Percentiles rank a stretch among this genome's conserved stretches.
Conservation (phyloP, 2,888 invertebrate species). For the Xestia ashworthii region DNA sequence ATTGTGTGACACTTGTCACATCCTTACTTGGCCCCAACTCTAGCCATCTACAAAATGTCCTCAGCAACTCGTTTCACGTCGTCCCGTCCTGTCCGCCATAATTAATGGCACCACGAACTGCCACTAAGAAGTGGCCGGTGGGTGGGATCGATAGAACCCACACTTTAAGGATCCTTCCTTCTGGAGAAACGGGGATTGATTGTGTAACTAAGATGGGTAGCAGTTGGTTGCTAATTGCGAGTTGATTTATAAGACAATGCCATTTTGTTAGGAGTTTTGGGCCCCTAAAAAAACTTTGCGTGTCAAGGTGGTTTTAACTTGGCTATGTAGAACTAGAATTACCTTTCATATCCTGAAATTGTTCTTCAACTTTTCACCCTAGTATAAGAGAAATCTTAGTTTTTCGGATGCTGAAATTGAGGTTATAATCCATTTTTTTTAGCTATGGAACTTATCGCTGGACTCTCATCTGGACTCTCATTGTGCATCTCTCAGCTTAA, state of each 20-base stretch:
- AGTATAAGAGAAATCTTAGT: too few relatives aligned
- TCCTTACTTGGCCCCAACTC: slow-evolving; percentile 2
- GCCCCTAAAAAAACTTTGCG: too few relatives aligned
- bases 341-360: too few relatives aligned
- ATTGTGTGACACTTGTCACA: slow-evolving; percentile 12
- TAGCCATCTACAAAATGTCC: slow-evolving; percentile 35
- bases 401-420: too few relatives aligned
- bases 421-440: too few relatives aligned
- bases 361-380: too few relatives aligned
- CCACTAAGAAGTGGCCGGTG: slow-evolving; percentile 84
- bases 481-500: not conserved
- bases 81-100: slow-evolving; percentile 77
- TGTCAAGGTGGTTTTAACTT: too few relatives aligned
- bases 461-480: too few relatives aligned
- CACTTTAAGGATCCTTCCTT: slow-evolving; percentile 80
- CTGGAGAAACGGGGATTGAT: slow-evolving; percentile 40
- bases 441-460: not conserved
- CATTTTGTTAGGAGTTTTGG: too few relatives aligned
- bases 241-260: too few relatives aligned
- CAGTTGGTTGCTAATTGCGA: not conserved
- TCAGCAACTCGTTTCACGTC: slow-evolving; percentile 46
- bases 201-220: slow-evolving; percentile 22
- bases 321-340: too few relatives aligned
- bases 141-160: slow-evolving; percentile 85
- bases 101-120: slow-evolving; percentile 86